Conservation (phyloP, 1,140 invertebrate species). For the Aphidius gifuensis region DNA sequence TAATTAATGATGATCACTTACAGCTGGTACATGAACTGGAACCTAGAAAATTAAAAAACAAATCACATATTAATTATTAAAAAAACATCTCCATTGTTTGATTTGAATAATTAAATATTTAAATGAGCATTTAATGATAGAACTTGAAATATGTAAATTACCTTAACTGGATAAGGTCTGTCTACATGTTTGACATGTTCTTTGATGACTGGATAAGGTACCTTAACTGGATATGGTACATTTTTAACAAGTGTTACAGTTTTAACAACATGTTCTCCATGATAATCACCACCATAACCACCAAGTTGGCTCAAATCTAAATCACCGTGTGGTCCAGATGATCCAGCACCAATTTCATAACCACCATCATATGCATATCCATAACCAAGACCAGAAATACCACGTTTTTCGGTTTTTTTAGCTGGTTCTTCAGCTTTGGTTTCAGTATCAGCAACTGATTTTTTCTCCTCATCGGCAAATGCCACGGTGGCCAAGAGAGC, state of each 20-base stretch:
- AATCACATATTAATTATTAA: too few species aligned
- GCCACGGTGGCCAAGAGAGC: slow-evolving; percentile 66
- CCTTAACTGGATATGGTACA: slow-evolving; percentile 59
- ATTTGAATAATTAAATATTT: too few species aligned
- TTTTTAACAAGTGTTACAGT: slow-evolving; percentile 72
- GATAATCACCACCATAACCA: slow-evolving; percentile 46
- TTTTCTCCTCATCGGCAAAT: slow-evolving; percentile 62
- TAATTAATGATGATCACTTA: too few species aligned
- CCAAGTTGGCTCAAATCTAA: slow-evolving; percentile 35
- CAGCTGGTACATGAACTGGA: too few species aligned
- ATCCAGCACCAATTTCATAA: slow-evolving; percentile 56
- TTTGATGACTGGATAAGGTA: slow-evolving; percentile 69
- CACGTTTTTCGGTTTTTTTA: slow-evolving; percentile 68
- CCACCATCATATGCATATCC: slow-evolving; percentile 61
- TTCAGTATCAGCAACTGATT: slow-evolving; percentile 56
- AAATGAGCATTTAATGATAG: too few species aligned
- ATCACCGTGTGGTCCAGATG: slow-evolving; percentile 30
- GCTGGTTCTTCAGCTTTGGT: slow-evolving; percentile 28
- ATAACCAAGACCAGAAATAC: slow-evolving; percentile 59
- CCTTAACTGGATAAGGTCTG: slow-evolving; percentile 56
- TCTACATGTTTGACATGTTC: slow-evolving; percentile 63
- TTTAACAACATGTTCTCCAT: slow-evolving; percentile 63
- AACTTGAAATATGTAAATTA: background rate
- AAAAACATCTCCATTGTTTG: too few species aligned
- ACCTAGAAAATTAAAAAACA: too few species aligned